phyloP scores from a whole-genome alignment of 2,888 invertebrate species.

The Drosophila maculinotata region DNA sequence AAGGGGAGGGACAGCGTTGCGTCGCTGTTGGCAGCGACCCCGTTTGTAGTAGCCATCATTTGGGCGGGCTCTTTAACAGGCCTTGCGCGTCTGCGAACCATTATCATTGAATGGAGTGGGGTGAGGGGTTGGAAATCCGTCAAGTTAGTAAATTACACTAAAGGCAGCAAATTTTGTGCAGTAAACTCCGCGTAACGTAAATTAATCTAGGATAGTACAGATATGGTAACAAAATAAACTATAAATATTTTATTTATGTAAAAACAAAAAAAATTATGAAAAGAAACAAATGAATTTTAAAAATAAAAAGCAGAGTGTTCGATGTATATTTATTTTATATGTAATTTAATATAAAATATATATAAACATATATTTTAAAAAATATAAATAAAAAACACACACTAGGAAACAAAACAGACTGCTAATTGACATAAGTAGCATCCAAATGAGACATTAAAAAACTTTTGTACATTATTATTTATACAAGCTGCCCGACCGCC shows the following conservation, averaged over 20 bases:
- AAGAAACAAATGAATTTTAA: neutral
- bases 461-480: constrained; percentile 46
- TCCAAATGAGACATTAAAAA: constrained; percentile 66
- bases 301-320: too few relatives aligned
- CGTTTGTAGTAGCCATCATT: constrained; percentile 36
- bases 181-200: too few relatives aligned
- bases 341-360: too few relatives aligned
- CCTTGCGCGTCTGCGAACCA: constrained; percentile 81
- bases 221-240: too few relatives aligned
- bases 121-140: constrained; percentile 38
- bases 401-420: constrained; percentile 51
- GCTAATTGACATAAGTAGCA: constrained; percentile 67
- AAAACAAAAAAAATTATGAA: too few relatives aligned
- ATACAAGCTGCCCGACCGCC: constrained; percentile 22
- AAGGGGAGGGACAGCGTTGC: constrained; percentile 37
- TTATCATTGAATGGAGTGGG: constrained; percentile 62
- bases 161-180: constrained; percentile 48
- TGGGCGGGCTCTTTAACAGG: constrained; percentile 62
- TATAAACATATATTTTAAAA: too few relatives aligned
- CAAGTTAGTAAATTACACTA: constrained; percentile 50
- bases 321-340: too few relatives aligned
- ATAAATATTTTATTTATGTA: too few relatives aligned
- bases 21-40: constrained; percentile 17
- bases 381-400: too few relatives aligned
- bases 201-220: too few relatives aligned